A percentile compares a stretch with the other conserved stretches of the same genome.
Conservation (phyloP, 2,888 invertebrate species). For the Sussaba pulchella region DNA sequence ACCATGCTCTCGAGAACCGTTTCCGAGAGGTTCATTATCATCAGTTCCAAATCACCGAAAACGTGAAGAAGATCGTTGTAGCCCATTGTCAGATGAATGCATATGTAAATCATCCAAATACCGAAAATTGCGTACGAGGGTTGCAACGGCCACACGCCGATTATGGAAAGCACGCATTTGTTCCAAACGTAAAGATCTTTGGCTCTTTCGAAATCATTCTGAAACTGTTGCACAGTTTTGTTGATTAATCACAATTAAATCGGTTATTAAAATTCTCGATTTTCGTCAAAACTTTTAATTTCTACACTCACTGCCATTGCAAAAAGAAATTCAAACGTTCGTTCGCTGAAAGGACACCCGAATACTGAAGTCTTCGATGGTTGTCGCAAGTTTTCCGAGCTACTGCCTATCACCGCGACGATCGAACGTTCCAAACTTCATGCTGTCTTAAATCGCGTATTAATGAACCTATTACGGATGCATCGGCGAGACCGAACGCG, state of each 20-base stretch:
- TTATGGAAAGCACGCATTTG: conserved; percentile 37
- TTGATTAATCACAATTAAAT: no score
- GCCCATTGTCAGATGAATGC: conserved; percentile 16
- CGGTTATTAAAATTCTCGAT: background rate
- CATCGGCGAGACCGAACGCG: conserved; percentile 1
- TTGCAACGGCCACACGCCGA: conserved; percentile 56
- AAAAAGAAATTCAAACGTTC: background rate
- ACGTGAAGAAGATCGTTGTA: conserved; percentile 20
- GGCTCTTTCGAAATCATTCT: conserved; percentile 36
- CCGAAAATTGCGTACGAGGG: conserved; percentile 19
- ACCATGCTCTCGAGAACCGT: conserved; percentile 37
- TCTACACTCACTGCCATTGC: conserved; percentile 7
- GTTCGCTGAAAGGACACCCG: background rate
- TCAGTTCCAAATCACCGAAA: conserved; percentile 37
- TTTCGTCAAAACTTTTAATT: no score
- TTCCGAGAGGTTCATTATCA: conserved; percentile 50
- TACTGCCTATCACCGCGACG: background rate
- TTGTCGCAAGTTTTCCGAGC: background rate
- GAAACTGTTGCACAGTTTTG: conserved; percentile 1
- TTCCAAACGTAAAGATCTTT: conserved; percentile 41
- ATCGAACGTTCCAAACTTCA: background rate
- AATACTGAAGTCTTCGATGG: background rate
- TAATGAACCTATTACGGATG: conserved; percentile 13
- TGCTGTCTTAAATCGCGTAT: background rate
- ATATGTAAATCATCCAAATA: background rate